Evolutionary conservation across 1,140 invertebrate species (phyloP).

Genomic region (Pachyrhynchus sulphureomaculatus): DNA sequence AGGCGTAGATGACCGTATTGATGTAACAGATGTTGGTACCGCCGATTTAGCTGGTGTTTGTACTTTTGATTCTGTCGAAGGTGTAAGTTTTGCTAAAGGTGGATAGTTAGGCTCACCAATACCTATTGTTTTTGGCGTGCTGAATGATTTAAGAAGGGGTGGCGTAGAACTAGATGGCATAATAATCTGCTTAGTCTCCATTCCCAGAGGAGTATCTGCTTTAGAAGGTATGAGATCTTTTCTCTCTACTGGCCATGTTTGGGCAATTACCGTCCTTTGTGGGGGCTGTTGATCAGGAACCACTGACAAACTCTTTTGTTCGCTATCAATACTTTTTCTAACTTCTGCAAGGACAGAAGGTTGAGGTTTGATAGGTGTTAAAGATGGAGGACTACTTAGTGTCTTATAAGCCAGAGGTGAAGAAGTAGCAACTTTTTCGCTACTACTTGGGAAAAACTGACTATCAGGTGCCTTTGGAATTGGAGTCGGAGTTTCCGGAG

Average conservation of each 20-base stretch:
- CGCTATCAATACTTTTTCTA: constrained; percentile 25
- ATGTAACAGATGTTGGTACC: constrained; percentile 13
- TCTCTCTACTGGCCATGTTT: constrained; percentile 51
- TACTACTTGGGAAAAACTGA: constrained; percentile 32
- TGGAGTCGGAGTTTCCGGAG: constrained; percentile 54
- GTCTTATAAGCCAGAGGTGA: constrained; percentile 23
- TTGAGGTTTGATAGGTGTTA: constrained; percentile 45
- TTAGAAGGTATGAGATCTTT: constrained; percentile 16
- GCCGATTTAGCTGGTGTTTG: background rate
- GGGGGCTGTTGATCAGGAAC: constrained; percentile 27
- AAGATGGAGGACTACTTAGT: constrained; percentile 45
- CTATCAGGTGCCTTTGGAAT: constrained; percentile 57
- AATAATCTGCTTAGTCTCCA: no score
- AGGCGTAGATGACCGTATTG: constrained; percentile 12
- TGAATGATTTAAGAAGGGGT: constrained; percentile 14
- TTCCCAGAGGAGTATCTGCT: background rate
- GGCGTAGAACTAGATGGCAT: constrained; percentile 47
- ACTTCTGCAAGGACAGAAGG: constrained; percentile 22
- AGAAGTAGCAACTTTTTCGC: constrained; percentile 28
- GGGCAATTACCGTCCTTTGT: constrained; percentile 52
- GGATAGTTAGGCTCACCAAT: constrained; percentile 32
- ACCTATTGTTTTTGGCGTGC: constrained; percentile 49
- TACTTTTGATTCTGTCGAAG: constrained; percentile 7
- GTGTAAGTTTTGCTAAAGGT: constrained; percentile 28
- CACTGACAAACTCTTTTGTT: constrained; percentile 4